phyloP scores from a whole-genome alignment of 2,797 vertebrate species.

The Trichosurus vulpecula region DNA sequence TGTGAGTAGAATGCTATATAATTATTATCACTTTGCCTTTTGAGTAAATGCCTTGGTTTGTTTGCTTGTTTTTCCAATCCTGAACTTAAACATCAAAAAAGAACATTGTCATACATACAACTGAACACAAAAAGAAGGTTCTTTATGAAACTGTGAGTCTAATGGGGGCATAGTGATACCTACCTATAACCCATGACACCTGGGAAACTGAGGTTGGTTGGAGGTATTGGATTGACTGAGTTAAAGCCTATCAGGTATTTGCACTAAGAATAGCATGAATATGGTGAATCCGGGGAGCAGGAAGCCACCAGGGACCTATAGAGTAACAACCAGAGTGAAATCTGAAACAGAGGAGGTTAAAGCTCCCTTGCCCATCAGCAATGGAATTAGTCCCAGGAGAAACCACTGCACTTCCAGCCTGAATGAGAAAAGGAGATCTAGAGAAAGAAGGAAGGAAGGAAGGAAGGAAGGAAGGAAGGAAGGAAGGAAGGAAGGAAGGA shows the following conservation, averaged over 20 bases:
- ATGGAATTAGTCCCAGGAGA: too few species aligned
- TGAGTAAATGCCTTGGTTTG: not conserved
- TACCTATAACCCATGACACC: not conserved
- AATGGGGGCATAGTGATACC: not conserved
- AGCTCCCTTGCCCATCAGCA: not conserved
- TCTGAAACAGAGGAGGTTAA: not conserved
- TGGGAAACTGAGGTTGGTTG: not conserved
- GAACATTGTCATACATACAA: not conserved
- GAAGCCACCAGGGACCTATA: too few species aligned
- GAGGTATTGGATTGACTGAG: not conserved
- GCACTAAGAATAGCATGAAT: not conserved
- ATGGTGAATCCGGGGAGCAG: too few species aligned
- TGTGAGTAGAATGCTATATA: not conserved
- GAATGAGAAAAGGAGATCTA: too few species aligned
- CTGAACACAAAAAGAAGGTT: not conserved
- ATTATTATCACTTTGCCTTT: not conserved
- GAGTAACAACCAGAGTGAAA: too few species aligned
- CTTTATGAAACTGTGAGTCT: not conserved
- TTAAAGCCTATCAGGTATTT: too few species aligned
- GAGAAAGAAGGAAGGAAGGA: too few species aligned
- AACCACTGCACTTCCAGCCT: too few species aligned
- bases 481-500: too few species aligned
- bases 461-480: too few species aligned
- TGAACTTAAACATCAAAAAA: not conserved
- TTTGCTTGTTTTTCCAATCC: not conserved